These are phyloP conservation scores for Drosophila yooni DNA, from an alignment of 2,888 invertebrate species.

Conservation along the genomic window DNA sequence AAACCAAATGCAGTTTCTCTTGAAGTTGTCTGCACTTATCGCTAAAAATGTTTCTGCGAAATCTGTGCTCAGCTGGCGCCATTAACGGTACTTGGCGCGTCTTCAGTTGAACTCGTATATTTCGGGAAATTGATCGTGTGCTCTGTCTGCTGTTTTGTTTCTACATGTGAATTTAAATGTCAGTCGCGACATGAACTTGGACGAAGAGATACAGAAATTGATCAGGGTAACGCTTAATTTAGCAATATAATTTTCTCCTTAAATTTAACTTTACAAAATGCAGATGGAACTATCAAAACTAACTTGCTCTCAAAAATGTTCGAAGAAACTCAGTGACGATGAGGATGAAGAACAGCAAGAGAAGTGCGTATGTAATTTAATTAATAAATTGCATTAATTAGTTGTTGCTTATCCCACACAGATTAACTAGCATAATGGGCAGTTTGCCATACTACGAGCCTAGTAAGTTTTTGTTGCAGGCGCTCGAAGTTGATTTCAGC, in stretches of 20 bases:
- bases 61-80: constrained; percentile 22
- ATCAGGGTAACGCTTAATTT: constrained; percentile 1
- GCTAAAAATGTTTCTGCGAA: neutral
- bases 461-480: constrained; percentile 30
- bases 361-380: no score
- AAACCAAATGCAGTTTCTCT: neutral
- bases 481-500: constrained; percentile 40
- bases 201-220: neutral
- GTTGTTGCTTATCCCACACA: constrained; percentile 3
- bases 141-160: constrained; percentile 3
- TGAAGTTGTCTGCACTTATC: constrained; percentile 21
- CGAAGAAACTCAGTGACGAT: neutral
- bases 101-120: no score
- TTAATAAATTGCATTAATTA: neutral
- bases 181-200: constrained; percentile 2
- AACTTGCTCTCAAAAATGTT: neutral
- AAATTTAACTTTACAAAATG: neutral
- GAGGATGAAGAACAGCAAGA: no score
- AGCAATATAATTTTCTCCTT: no score
- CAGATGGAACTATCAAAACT: constrained; percentile 19
- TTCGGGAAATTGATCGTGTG: neutral
- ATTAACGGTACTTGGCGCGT: constrained; percentile 35
- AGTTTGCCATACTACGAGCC: constrained; percentile 40
- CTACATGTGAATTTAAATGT: constrained; percentile 1
- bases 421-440: constrained; percentile 28